phyloP scores from a whole-genome alignment of 2,888 invertebrate genomes.

The Volucella inanis region DNA sequence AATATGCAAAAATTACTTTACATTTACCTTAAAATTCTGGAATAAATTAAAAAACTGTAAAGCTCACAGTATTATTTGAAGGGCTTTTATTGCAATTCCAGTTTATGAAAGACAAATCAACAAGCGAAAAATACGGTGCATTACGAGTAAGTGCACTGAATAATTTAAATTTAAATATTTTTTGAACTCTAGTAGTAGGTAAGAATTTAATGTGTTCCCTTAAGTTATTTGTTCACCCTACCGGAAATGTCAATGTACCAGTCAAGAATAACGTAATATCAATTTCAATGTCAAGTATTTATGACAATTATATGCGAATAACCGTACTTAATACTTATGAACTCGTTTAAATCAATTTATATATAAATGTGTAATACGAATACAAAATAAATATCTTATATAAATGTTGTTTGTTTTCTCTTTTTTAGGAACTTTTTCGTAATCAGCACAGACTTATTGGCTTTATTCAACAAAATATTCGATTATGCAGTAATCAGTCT shows the following conservation, averaged over 20 bases:
- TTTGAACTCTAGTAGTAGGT: neutral
- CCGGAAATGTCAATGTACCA: neutral
- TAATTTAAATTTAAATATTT: slow-evolving; percentile 17
- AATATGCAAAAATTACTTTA: no score
- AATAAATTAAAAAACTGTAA: neutral
- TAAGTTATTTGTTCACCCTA: neutral
- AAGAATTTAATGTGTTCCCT: neutral
- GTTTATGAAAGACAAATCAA: slow-evolving; percentile 16
- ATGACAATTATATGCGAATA: neutral
- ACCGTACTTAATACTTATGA: no score
- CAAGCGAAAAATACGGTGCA: neutral
- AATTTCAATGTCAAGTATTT: neutral
- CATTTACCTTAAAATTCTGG: neutral
- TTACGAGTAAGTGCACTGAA: slow-evolving; percentile 3
- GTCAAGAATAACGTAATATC: neutral
- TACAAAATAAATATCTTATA: no score
- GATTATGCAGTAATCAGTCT: slow-evolving; percentile 85
- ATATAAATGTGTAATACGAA: no score
- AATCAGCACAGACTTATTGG: slow-evolving; percentile 89
- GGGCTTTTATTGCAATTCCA: neutral
- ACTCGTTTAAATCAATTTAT: neutral
- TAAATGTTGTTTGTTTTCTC: neutral
- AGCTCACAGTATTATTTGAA: slow-evolving; percentile 30
- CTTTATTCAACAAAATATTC: slow-evolving; percentile 83
- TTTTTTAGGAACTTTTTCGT: slow-evolving; percentile 84